Evolutionary conservation across 2,888 invertebrate species (phyloP).

Genomic region (Kuschelorhynchus macadamiae): DNA sequence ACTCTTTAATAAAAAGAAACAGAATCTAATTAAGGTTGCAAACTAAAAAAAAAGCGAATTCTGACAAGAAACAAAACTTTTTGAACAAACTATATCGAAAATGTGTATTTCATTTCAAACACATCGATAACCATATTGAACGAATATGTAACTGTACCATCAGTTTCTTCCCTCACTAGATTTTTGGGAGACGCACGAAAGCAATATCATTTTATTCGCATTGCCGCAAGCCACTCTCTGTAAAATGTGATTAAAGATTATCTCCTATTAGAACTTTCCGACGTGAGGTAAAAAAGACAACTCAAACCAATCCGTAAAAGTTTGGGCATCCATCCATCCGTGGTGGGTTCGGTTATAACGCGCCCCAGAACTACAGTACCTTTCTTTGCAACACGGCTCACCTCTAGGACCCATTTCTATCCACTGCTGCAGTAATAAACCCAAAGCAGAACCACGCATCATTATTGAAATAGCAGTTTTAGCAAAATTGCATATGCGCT

Average conservation of each 20-base stretch:
- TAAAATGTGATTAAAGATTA: conserved; percentile 9
- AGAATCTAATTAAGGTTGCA: too few species aligned
- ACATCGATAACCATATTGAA: too few species aligned
- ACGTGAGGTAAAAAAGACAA: conserved; percentile 52
- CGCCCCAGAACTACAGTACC: conserved; percentile 54
- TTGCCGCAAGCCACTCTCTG: conserved; percentile 1
- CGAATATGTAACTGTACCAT: too few species aligned
- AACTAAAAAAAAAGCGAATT: too few species aligned
- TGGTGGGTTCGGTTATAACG: conserved; percentile 51
- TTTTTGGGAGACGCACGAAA: too few species aligned
- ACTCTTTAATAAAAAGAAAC: too few species aligned
- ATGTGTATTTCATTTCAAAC: too few species aligned
- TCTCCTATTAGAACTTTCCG: conserved; percentile 17
- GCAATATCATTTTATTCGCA: too few species aligned
- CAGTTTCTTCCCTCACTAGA: too few species aligned
- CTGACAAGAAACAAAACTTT: too few species aligned
- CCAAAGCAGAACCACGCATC: conserved; percentile 59
- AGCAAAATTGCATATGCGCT: conserved; percentile 52
- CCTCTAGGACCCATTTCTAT: conserved; percentile 60
- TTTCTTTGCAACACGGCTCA: conserved; percentile 52
- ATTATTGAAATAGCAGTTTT: conserved; percentile 57
- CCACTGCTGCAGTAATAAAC: conserved; percentile 55
- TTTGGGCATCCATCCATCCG: conserved; percentile 51
- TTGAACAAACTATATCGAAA: too few species aligned
- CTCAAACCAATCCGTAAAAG: conserved; percentile 57